Conservation (phyloP, 1,140 invertebrate genomes). For the Chymomyza costata region DNA sequence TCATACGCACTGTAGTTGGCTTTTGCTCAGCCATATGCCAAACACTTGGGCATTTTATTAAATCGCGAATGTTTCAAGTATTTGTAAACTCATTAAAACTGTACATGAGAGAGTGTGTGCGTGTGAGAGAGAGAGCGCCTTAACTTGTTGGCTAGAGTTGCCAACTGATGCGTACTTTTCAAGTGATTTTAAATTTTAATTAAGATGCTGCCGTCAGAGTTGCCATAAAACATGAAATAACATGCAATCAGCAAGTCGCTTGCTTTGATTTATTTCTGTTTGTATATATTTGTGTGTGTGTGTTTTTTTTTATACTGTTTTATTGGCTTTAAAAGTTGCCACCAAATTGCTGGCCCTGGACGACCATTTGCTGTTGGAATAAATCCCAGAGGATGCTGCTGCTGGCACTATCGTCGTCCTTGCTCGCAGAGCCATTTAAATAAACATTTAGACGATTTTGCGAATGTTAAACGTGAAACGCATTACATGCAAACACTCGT, state of each 20-base stretch:
- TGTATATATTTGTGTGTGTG: no score
- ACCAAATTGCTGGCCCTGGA: slow-evolving; percentile 48
- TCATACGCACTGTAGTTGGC: slow-evolving; percentile 1
- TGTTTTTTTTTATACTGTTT: no score
- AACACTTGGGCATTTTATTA: slow-evolving; percentile 48
- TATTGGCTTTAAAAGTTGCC: slow-evolving; percentile 53
- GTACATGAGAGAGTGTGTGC: slow-evolving; percentile 46
- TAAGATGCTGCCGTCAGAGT: no score
- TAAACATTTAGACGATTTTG: slow-evolving; percentile 46
- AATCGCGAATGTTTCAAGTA: slow-evolving; percentile 64
- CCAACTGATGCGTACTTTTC: slow-evolving; percentile 3
- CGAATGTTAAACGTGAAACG: slow-evolving; percentile 14
- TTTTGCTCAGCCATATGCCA: slow-evolving; percentile 3
- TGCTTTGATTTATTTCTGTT: slow-evolving; percentile 46
- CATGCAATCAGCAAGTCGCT: background rate
- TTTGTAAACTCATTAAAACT: slow-evolving; percentile 72
- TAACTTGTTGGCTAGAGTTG: slow-evolving; percentile 3
- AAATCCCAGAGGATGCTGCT: no score
- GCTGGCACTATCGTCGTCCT: no score
- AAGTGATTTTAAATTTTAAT: slow-evolving; percentile 26
- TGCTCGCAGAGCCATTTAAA: slow-evolving; percentile 46
- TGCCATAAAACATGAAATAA: no score
- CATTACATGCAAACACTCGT: slow-evolving; percentile 47
- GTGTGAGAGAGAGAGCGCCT: slow-evolving; percentile 6
- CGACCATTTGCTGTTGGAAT: slow-evolving; percentile 2